Evolutionary conservation across 1,140 invertebrate genomes (phyloP).

Genomic region (Meteorus sp.): DNA sequence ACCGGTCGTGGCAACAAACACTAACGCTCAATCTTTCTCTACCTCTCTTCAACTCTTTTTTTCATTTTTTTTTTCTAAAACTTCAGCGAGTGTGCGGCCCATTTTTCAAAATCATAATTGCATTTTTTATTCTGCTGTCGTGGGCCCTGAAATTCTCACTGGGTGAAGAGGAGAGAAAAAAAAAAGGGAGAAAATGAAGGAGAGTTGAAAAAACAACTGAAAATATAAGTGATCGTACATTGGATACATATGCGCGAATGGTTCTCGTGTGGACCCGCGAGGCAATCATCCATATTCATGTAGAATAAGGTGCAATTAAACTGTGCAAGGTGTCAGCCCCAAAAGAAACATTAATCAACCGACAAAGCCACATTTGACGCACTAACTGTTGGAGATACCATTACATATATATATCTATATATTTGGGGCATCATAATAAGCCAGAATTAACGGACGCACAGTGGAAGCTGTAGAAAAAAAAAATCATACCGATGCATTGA

Average conservation of each 20-base stretch:
- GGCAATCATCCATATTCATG: constrained; percentile 59
- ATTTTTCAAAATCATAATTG: constrained; percentile 60
- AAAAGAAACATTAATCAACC: constrained; percentile 56
- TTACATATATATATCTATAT: too few species aligned
- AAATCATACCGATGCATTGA: too few species aligned
- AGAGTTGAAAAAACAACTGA: too few species aligned
- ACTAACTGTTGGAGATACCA: constrained; percentile 52
- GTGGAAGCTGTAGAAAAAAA: constrained; percentile 46
- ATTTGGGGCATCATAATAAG: constrained; percentile 49
- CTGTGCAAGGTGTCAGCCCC: constrained; percentile 55
- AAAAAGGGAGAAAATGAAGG: too few species aligned
- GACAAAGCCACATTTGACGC: constrained; percentile 56
- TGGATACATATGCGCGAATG: not conserved
- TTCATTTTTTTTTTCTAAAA: too few species aligned
- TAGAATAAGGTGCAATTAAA: constrained; percentile 60
- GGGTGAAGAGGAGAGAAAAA: not conserved
- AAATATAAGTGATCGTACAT: too few species aligned
- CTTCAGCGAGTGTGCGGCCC: constrained; percentile 34
- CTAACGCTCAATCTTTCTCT: too few species aligned
- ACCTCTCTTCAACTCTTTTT: too few species aligned
- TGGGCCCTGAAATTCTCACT: not conserved
- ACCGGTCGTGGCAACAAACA: constrained; percentile 37
- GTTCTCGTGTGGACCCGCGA: constrained; percentile 37
- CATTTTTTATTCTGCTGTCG: constrained; percentile 49
- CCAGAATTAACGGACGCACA: constrained; percentile 45